Conservation (phyloP, 2,113 vertebrate genomes). For the Thunnus maccoyii region DNA sequence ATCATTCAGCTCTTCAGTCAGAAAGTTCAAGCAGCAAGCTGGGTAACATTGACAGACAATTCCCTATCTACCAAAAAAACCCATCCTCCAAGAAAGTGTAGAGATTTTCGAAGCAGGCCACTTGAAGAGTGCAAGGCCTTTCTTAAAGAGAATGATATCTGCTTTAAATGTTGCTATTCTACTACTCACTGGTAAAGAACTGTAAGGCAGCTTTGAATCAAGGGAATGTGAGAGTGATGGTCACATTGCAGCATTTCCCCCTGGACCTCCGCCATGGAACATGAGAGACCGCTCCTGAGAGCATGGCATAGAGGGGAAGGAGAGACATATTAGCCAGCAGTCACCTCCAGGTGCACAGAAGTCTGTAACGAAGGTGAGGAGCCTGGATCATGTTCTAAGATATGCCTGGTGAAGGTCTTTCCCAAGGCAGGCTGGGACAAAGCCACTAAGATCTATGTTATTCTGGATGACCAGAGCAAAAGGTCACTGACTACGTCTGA, state of each 20-base stretch:
- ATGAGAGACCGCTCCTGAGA: not conserved
- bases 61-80: slow-evolving; percentile 4
- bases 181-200: not conserved
- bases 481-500: not conserved
- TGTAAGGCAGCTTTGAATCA: slow-evolving; percentile 6
- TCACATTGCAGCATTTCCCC: not conserved
- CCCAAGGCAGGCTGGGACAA: not conserved
- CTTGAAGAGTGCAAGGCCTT: not conserved
- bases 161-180: not conserved
- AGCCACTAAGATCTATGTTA: not conserved
- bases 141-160: not conserved
- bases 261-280: not conserved
- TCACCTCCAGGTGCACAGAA: not conserved
- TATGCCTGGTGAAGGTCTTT: not conserved
- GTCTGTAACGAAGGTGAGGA: not conserved
- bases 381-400: not conserved
- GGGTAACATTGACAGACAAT: not conserved
- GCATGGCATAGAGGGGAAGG: not conserved
- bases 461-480: slow-evolving; percentile 13
- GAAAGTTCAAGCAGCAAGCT: not conserved
- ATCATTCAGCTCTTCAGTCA: not conserved
- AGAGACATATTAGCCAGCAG: not conserved
- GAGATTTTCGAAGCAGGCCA: not conserved
- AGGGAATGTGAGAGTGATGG: slow-evolving; percentile 1
- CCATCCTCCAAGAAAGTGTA: not conserved